A percentile compares a stretch with the other conserved stretches of the same genome.
These are phyloP conservation scores for Cyphomyrus discorhynchus DNA, from an alignment of 2,113 vertebrate genomes.

Conservation along the genomic window DNA sequence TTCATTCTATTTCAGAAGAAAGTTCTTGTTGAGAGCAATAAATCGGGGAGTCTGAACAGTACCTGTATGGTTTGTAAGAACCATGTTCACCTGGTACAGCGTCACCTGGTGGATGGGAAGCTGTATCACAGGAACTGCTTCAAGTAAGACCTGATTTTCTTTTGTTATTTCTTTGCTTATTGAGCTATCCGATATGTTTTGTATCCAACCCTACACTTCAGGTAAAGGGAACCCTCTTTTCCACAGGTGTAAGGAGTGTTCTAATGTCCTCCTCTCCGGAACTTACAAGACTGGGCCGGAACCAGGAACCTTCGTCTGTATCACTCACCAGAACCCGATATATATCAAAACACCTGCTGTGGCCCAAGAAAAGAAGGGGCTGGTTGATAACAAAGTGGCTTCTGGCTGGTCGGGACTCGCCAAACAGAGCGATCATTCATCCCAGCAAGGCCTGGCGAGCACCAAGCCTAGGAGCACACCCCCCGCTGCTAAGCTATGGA, in stretches of 20 bases:
- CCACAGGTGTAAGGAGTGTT: slow-evolving; percentile 68
- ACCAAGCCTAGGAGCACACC: slow-evolving; percentile 13
- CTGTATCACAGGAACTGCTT: slow-evolving; percentile 93
- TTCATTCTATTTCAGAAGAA: slow-evolving; percentile 21
- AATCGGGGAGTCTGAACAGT: slow-evolving; percentile 56
- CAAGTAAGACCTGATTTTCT: slow-evolving; percentile 59
- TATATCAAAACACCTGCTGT: slow-evolving; percentile 7
- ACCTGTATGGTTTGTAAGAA: slow-evolving; percentile 71
- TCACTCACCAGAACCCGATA: slow-evolving; percentile 45
- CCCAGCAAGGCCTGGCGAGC: neutral
- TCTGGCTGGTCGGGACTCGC: slow-evolving; percentile 26
- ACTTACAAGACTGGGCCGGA: slow-evolving; percentile 57
- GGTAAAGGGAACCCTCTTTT: neutral
- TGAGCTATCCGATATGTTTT: neutral
- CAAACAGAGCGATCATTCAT: slow-evolving; percentile 23
- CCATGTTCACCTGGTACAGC: slow-evolving; percentile 88
- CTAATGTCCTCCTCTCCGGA: slow-evolving; percentile 63
- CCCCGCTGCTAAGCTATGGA: slow-evolving; percentile 26
- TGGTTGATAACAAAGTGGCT: slow-evolving; percentile 29
- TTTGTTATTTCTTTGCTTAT: neutral
- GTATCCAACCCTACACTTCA: neutral
- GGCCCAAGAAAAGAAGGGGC: neutral
- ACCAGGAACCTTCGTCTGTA: slow-evolving; percentile 57
- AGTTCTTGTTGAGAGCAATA: slow-evolving; percentile 35
- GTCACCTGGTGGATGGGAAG: slow-evolving; percentile 79